Evolutionary conservation across 2,888 invertebrate genomes (phyloP).

Genomic region (Diarsia rubi): DNA sequence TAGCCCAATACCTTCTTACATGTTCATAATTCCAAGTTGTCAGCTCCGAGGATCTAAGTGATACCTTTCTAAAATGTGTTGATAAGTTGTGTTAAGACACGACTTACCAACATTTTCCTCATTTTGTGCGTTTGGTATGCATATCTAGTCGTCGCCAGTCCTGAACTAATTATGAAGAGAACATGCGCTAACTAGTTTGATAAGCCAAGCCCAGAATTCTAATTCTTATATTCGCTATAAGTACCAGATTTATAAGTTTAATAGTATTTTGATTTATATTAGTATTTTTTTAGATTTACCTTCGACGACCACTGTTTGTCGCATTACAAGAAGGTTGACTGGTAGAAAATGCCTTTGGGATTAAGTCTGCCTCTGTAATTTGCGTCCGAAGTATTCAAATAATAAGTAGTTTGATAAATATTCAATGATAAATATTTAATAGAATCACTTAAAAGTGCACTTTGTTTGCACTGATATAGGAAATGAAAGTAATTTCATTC

Average conservation of each 20-base stretch:
- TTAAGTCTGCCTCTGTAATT: no score
- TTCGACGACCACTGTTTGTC: no score
- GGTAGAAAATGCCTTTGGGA: no score
- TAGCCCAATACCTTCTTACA: conserved; percentile 15
- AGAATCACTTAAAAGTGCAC: neutral
- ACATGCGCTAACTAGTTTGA: conserved; percentile 17
- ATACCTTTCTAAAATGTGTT: neutral
- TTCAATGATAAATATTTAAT: neutral
- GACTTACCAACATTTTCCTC: neutral
- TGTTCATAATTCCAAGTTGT: neutral
- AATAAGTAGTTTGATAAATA: neutral
- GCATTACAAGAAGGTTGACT: no score
- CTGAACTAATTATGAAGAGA: conserved; percentile 31
- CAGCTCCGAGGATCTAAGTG: neutral
- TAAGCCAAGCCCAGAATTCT: neutral
- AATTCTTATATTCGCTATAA: neutral
- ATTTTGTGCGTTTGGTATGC: conserved; percentile 25
- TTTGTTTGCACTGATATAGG: neutral
- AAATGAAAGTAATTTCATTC: neutral
- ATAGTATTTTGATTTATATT: neutral
- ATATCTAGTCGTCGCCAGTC: neutral
- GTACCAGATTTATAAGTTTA: neutral
- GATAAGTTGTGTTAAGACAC: neutral
- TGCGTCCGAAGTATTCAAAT: no score
- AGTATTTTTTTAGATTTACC: no score